Conservation (phyloP, 2,888 invertebrate species). For the Caenorhabditis panamensis region DNA sequence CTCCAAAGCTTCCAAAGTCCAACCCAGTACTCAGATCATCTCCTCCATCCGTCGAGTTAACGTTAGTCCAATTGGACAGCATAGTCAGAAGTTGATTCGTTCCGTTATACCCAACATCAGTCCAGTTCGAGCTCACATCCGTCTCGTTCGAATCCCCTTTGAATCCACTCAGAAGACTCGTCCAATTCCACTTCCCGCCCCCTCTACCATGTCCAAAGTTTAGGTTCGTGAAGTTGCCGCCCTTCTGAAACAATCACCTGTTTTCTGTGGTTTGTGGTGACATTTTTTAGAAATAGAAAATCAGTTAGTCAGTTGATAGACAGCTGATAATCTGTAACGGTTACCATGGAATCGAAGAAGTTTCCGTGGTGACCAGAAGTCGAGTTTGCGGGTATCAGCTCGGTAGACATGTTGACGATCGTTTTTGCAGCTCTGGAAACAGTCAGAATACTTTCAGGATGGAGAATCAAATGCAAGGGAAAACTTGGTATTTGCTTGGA, state of each 20-base stretch:
- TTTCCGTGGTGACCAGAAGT: not conserved
- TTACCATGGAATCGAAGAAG: constrained; percentile 1
- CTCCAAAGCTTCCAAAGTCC: no score
- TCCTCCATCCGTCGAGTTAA: not conserved
- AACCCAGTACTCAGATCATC: not conserved
- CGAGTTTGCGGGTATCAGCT: not conserved
- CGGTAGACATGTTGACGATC: not conserved
- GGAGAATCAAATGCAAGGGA: no score
- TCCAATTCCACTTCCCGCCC: not conserved
- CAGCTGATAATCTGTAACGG: constrained; percentile 5
- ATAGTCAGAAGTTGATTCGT: not conserved
- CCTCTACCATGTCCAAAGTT: not conserved
- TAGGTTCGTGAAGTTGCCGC: not conserved
- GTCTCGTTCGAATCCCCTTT: not conserved
- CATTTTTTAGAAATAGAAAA: not conserved
- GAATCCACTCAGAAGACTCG: not conserved
- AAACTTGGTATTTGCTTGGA: no score
- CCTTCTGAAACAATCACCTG: constrained; percentile 2
- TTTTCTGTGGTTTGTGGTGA: not conserved
- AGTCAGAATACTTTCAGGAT: not conserved
- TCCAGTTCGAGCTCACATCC: not conserved
- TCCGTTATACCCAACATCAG: not conserved
- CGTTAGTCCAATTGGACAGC: not conserved
- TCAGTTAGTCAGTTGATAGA: not conserved
- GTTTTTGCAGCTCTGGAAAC: not conserved